phyloP scores from a whole-genome alignment of 1,140 invertebrate species.

The Orchestia grillus region DNA sequence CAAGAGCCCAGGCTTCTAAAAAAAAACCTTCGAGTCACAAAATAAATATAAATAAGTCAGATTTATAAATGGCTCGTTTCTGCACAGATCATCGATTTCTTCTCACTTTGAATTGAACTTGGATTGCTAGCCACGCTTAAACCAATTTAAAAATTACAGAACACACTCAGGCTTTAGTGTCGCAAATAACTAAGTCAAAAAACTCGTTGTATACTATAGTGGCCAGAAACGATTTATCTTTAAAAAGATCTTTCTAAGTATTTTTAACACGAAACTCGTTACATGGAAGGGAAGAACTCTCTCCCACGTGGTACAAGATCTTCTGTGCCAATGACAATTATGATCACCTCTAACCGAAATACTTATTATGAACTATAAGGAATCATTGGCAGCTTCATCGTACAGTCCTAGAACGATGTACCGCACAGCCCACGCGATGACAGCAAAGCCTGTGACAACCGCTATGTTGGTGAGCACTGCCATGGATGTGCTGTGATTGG shows the following conservation, averaged over 20 bases:
- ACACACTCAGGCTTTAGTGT: not conserved
- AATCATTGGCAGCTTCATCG: not conserved
- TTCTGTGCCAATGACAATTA: not conserved
- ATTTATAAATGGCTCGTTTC: too few relatives aligned
- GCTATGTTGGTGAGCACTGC: conserved; percentile 48
- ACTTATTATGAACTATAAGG: conserved; percentile 38
- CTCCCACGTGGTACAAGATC: not conserved
- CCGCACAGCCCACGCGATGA: conserved; percentile 38
- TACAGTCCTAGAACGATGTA: conserved; percentile 38
- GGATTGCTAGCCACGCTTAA: not conserved
- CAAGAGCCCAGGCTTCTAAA: too few relatives aligned
- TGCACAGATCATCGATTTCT: not conserved
- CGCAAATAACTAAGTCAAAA: not conserved
- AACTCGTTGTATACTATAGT: not conserved
- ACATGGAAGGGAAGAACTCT: not conserved
- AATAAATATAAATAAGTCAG: too few relatives aligned
- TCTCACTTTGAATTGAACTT: not conserved
- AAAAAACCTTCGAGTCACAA: too few relatives aligned
- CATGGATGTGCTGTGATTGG: conserved; percentile 17
- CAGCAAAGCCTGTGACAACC: conserved; percentile 46
- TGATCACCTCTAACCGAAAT: not conserved
- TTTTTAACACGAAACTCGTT: not conserved
- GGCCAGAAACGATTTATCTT: not conserved
- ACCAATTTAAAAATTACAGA: not conserved
- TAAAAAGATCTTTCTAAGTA: not conserved